Percentiles rank a stretch among this genome's conserved stretches.
phyloP scores from a whole-genome alignment of 2,113 vertebrate species.

The Sander lucioperca region DNA sequence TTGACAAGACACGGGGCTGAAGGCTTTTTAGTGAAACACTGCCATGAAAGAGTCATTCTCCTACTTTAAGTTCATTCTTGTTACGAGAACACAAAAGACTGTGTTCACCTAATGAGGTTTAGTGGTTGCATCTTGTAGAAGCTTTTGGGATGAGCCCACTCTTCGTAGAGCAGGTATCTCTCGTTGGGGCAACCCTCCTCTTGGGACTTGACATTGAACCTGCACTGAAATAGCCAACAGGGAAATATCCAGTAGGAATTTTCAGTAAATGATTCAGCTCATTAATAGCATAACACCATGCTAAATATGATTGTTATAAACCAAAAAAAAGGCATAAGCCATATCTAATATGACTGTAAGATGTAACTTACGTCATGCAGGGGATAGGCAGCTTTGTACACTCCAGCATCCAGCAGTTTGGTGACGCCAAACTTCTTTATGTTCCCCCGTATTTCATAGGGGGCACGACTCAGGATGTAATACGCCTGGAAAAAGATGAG shows the following conservation, averaged over 20 bases:
- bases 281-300: background rate
- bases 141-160: conserved; percentile 93
- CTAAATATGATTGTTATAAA: background rate
- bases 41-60: background rate
- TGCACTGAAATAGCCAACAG: conserved; percentile 79
- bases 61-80: background rate
- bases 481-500: conserved; percentile 81
- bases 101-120: conserved; percentile 90
- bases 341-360: background rate
- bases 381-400: conserved; percentile 95
- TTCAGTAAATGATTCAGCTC: background rate
- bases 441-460: conserved; percentile 86
- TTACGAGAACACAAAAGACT: background rate
- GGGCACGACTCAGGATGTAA: conserved; percentile 91
- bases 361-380: conserved; percentile 91
- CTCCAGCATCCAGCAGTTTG: conserved; percentile 88
- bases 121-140: conserved; percentile 94
- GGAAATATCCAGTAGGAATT: background rate
- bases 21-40: background rate
- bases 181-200: conserved; percentile 88
- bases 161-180: conserved; percentile 89
- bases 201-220: conserved; percentile 84
- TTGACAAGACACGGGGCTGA: background rate
- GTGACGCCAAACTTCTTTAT: conserved; percentile 93
- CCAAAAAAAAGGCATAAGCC: background rate